Conservation (phyloP, 2,797 vertebrate genomes). For the Enteromius radiatus region DNA sequence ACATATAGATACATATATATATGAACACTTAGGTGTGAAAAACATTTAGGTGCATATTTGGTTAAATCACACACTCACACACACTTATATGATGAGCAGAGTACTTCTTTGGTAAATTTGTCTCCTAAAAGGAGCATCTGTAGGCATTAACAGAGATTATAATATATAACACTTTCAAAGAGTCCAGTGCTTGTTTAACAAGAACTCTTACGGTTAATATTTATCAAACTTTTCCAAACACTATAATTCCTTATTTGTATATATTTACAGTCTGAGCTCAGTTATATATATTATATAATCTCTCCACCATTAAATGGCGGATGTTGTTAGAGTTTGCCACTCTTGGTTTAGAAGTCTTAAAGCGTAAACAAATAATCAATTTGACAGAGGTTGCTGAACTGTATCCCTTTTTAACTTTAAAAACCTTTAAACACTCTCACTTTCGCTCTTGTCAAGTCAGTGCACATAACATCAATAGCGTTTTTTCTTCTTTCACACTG, state of each 20-base stretch:
- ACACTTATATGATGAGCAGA: neutral
- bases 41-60: conserved; percentile 40
- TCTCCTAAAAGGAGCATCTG: conserved; percentile 28
- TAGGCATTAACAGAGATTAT: neutral
- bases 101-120: conserved; percentile 41
- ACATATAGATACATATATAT: neutral
- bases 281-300: conserved; percentile 3
- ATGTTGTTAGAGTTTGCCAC: conserved; percentile 10
- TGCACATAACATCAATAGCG: conserved; percentile 21
- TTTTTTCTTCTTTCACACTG: conserved; percentile 11
- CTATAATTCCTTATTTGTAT: neutral
- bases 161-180: conserved; percentile 35
- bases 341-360: conserved; percentile 3
- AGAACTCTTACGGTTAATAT: conserved; percentile 13
- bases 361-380: conserved; percentile 17
- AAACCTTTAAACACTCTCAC: conserved; percentile 11
- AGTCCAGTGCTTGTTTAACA: conserved; percentile 29
- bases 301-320: neutral
- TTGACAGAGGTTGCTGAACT: conserved; percentile 5
- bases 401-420: neutral
- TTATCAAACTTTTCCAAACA: conserved; percentile 3
- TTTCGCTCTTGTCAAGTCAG: conserved; percentile 3
- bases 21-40: conserved; percentile 12
- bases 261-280: conserved; percentile 35
- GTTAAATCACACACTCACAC: conserved; percentile 25